Conservation (phyloP, 2,797 vertebrate species). For the Halcyon chelicuti region DNA sequence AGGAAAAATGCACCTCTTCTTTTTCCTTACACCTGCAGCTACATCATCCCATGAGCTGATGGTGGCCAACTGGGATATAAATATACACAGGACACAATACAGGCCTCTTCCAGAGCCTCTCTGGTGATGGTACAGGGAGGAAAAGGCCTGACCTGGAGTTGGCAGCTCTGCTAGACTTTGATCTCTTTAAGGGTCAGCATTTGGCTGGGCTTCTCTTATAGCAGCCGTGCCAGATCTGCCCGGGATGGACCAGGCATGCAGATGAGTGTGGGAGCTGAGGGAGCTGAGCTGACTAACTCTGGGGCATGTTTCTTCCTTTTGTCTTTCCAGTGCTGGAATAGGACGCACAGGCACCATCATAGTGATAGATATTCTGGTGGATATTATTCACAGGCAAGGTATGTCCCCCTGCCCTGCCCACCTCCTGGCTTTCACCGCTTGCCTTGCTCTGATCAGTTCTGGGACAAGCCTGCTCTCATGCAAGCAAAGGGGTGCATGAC, state of each 20-base stretch:
- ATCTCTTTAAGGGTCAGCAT: background rate
- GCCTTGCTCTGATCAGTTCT: background rate
- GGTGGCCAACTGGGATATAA: background rate
- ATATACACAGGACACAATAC: background rate
- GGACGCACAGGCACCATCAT: slow-evolving; percentile 90
- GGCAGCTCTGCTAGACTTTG: background rate
- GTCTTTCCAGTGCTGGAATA: slow-evolving; percentile 82
- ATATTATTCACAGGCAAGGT: slow-evolving; percentile 88
- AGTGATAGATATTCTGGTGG: slow-evolving; percentile 89
- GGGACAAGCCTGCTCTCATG: background rate
- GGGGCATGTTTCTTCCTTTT: background rate
- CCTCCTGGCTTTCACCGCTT: background rate
- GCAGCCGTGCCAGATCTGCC: background rate
- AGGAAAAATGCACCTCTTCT: fast-evolving
- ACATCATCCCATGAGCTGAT: background rate
- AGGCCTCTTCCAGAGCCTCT: background rate
- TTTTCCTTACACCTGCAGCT: background rate
- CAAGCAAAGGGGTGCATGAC: background rate
- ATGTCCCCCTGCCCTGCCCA: background rate
- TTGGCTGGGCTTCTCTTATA: background rate
- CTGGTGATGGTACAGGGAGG: background rate
- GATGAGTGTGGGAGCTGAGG: background rate
- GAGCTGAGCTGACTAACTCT: background rate
- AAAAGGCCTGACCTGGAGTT: background rate
- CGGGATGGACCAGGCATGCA: background rate